Percentiles rank a stretch among this genome's conserved stretches.
Conservation (phyloP, 2,113 vertebrate species). For the Proterorhinus semilunaris region DNA sequence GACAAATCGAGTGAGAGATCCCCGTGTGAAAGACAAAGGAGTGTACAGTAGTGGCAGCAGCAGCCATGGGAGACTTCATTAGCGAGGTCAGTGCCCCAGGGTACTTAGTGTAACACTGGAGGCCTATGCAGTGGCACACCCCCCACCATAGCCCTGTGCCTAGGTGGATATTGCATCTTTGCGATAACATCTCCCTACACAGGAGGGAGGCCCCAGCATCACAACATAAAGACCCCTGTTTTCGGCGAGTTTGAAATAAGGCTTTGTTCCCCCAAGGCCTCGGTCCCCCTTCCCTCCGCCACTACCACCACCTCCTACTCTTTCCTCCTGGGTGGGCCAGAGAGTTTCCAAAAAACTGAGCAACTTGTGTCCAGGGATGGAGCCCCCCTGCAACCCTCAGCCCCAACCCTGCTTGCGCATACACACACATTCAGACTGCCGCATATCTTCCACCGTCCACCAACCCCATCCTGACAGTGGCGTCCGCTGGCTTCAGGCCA, state of each 20-base stretch:
- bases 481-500: constrained; percentile 68
- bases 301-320: constrained; percentile 65
- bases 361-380: constrained; percentile 72
- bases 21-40: constrained; percentile 67
- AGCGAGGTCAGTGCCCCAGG: constrained; percentile 73
- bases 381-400: constrained; percentile 44
- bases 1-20: constrained; percentile 66
- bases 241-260: constrained; percentile 77
- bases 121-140: constrained; percentile 62
- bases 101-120: constrained; percentile 75
- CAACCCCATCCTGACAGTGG: constrained; percentile 59
- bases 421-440: constrained; percentile 30
- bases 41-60: constrained; percentile 69
- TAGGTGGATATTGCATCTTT: constrained; percentile 79
- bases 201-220: constrained; percentile 69
- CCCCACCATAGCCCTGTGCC: constrained; percentile 46
- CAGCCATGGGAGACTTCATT: constrained; percentile 72
- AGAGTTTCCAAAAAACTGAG: constrained; percentile 76
- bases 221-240: constrained; percentile 78
- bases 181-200: constrained; percentile 77
- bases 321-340: constrained; percentile 76
- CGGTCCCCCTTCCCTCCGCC: constrained; percentile 35
- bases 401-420: constrained; percentile 39
- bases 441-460: constrained; percentile 42
- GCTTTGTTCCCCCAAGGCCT: constrained; percentile 73